Evolutionary conservation across 1,140 invertebrate genomes (phyloP).

Genomic region (Dendroctonus valens): DNA sequence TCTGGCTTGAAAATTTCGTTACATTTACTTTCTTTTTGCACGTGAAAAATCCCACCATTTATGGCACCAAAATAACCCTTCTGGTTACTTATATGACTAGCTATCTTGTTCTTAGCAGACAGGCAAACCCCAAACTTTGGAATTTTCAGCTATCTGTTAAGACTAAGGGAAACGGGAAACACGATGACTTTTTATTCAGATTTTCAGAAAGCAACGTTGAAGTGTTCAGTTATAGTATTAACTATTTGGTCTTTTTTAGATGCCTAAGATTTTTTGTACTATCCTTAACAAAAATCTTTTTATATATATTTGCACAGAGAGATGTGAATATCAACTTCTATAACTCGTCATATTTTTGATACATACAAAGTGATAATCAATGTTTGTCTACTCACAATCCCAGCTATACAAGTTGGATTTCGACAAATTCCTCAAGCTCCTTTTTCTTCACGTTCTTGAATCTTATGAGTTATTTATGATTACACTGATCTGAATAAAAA

Average conservation of each 20-base stretch:
- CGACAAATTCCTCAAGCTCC: background rate
- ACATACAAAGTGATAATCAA: too few relatives aligned
- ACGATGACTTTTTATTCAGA: constrained; percentile 17
- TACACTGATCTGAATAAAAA: constrained; percentile 29
- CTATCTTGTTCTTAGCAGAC: constrained; percentile 16
- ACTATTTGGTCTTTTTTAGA: constrained; percentile 25
- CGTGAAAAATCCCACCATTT: background rate
- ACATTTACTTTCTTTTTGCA: too few relatives aligned
- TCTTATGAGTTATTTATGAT: background rate
- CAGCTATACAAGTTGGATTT: too few relatives aligned
- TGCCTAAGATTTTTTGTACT: constrained; percentile 25
- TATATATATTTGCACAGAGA: background rate
- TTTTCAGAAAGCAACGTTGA: constrained; percentile 3
- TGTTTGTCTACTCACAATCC: too few relatives aligned
- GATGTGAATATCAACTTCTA: too few relatives aligned
- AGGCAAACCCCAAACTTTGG: constrained; percentile 14
- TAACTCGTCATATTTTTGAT: too few relatives aligned
- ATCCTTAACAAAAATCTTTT: constrained; percentile 15
- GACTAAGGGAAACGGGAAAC: background rate
- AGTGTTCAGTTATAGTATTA: constrained; percentile 16
- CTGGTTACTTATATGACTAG: constrained; percentile 24
- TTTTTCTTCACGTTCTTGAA: background rate
- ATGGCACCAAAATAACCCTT: constrained; percentile 26
- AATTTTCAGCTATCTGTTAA: background rate
- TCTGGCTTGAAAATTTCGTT: too few relatives aligned